Percentiles rank a stretch among this genome's conserved stretches.
phyloP scores from a whole-genome alignment of 2,113 vertebrate genomes.

The Chamaea fasciata region DNA sequence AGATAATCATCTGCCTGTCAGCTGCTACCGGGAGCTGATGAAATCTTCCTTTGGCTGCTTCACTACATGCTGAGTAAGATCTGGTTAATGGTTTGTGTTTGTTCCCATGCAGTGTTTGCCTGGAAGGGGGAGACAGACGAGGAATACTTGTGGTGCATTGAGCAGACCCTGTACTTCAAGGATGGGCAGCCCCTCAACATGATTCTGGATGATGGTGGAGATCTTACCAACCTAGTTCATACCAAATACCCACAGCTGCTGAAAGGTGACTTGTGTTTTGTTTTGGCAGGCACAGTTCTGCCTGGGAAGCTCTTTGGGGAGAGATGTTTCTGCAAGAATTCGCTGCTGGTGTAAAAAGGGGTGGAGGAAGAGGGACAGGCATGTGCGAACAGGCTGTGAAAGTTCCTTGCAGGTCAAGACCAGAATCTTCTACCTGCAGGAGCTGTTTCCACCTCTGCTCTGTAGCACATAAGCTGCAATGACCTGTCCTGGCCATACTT shows the following conservation, averaged over 20 bases:
- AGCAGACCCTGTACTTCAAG: slow-evolving; percentile 93
- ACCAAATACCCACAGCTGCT: slow-evolving; percentile 90
- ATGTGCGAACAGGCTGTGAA: not conserved
- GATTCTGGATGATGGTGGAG: slow-evolving; percentile 97
- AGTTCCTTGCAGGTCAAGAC: not conserved
- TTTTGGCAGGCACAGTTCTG: not conserved
- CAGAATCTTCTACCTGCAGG: not conserved
- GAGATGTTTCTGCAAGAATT: not conserved
- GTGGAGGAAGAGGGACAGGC: not conserved
- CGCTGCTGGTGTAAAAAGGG: not conserved
- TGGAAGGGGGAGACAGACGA: slow-evolving; percentile 98
- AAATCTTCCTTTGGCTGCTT: not conserved
- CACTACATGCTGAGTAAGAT: not conserved
- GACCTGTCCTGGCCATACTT: not conserved
- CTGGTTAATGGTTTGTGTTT: not conserved
- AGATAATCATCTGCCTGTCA: not conserved
- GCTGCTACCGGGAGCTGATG: not conserved
- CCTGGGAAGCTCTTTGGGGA: not conserved
- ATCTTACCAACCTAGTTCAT: slow-evolving; percentile 95
- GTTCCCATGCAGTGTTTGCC: slow-evolving; percentile 81
- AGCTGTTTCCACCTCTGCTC: not conserved
- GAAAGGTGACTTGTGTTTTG: slow-evolving; percentile 70
- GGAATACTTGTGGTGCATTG: slow-evolving; percentile 98
- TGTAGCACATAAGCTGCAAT: not conserved
- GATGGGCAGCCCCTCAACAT: slow-evolving; percentile 92